A percentile compares a stretch with the other conserved stretches of the same genome.
phyloP scores from a whole-genome alignment of 2,113 vertebrate species.

The Campylomormyrus tamandua region DNA sequence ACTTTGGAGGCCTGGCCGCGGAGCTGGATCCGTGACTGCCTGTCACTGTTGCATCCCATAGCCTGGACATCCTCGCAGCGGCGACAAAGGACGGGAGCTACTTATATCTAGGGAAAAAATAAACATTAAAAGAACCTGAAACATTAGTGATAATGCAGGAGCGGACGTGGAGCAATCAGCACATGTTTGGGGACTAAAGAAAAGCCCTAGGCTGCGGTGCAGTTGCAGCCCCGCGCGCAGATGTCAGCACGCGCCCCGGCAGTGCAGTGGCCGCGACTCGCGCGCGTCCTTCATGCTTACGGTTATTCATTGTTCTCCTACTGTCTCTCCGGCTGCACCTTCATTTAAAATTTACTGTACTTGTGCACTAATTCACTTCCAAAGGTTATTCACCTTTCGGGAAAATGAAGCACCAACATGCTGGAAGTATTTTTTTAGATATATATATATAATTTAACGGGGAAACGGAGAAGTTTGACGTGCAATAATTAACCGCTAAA shows the following conservation, averaged over 20 bases:
- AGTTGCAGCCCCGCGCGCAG: neutral
- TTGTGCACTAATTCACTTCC: neutral
- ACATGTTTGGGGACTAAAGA: neutral
- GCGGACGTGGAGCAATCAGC: neutral
- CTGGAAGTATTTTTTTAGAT: neutral
- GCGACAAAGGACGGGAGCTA: neutral
- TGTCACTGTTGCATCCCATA: neutral
- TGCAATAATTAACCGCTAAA: neutral
- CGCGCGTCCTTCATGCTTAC: neutral
- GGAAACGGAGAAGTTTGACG: neutral
- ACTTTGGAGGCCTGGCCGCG: neutral
- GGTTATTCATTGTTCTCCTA: neutral
- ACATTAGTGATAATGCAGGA: neutral
- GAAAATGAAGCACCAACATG: neutral
- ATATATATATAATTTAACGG: neutral
- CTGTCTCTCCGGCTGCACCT: neutral
- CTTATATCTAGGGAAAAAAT: neutral
- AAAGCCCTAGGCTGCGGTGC: neutral
- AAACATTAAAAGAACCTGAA: neutral
- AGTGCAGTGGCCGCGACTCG: neutral
- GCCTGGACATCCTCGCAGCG: neutral
- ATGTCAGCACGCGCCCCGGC: neutral
- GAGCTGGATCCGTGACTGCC: neutral
- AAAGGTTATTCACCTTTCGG: neutral
- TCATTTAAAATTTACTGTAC: neutral